phyloP scores from a whole-genome alignment of 2,888 invertebrate genomes.

The Macaria notata region DNA sequence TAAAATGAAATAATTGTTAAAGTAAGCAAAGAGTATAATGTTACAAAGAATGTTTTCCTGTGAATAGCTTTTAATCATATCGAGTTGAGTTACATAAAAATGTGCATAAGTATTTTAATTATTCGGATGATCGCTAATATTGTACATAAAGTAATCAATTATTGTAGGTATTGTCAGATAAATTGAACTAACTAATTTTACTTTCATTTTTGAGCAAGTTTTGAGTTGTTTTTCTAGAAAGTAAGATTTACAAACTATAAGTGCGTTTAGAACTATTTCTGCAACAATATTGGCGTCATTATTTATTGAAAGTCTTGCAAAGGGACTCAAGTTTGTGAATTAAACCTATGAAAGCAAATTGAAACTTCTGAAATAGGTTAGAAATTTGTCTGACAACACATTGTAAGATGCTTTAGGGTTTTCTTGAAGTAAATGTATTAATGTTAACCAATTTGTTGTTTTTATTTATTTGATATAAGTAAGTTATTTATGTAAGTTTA shows the following conservation, averaged over 20 bases:
- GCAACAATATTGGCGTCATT: too few species aligned
- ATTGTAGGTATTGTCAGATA: constrained; percentile 42
- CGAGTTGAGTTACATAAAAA: constrained; percentile 19
- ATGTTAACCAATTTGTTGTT: constrained; percentile 55
- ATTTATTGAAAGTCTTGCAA: too few species aligned
- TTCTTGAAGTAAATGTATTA: constrained; percentile 70
- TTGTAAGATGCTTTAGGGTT: constrained; percentile 69
- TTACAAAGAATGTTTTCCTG: constrained; percentile 14
- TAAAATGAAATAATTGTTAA: constrained; percentile 10
- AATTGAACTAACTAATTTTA: not conserved
- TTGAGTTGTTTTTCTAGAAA: constrained; percentile 1
- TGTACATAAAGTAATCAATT: constrained; percentile 58
- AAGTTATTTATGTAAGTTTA: too few species aligned
- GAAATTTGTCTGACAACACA: constrained; percentile 35
- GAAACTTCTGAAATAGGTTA: not conserved
- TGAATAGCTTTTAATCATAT: constrained; percentile 23
- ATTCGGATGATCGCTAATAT: constrained; percentile 40
- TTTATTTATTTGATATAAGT: constrained; percentile 15
- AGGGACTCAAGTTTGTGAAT: too few species aligned
- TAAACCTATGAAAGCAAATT: too few species aligned
- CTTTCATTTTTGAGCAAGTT: constrained; percentile 4
- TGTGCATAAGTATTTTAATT: constrained; percentile 42
- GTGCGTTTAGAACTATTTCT: too few species aligned
- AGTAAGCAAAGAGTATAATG: constrained; percentile 18
- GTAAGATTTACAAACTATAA: too few species aligned